Evolutionary conservation across 2,888 invertebrate species (phyloP), one percentile per base, ranked within the genome.

Genomic region (Melanchra persicariae): DNA sequence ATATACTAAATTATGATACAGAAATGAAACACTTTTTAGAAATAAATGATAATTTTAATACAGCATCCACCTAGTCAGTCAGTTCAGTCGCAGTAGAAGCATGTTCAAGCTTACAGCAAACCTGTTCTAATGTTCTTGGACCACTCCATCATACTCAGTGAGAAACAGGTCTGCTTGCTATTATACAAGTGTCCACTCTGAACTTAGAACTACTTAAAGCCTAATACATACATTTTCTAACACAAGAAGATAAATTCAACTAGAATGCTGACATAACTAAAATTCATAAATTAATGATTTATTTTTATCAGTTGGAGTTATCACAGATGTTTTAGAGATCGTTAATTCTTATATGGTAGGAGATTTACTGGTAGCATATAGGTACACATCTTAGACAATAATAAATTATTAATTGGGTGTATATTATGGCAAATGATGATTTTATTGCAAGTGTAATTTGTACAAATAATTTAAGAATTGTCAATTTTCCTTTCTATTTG

Each of bases 291-390:
- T 94, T 93, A 95, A 91, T 91, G 91, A 89, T 90, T 92, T 91
- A 92, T 89, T 92, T 93, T 92, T 92, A 93, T 93, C 91, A 94
- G 93, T 93, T 94, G 92, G 89, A 91, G 90, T 94, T 96, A 96
- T 96, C 96, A 96, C 95, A 96, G 95, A 94, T 94, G 91, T 93
- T 93, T 94, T 91, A 93, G 96, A 95, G 96, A 96, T 96, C 95
- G 93, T 95, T 91, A 87, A 92, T 93, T 91, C 95, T 95, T 95
- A 95, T 87, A 87, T 93, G 91, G 92, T 95, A 95, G 91, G 88
- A 92, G 90, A 91, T 90, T 89, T 89, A 91, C 90, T 91, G 90
- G 90, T 88, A 89, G 89, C 81, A 83, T 84, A 85, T 85, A 88
- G 84, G 84, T 84, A 85, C 84, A 85, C 85, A 87, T 85, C 82